Percentiles rank a stretch among this genome's conserved stretches.
phyloP scores from a whole-genome alignment of 1,140 invertebrate genomes.

The Rhyzopertha dominica region DNA sequence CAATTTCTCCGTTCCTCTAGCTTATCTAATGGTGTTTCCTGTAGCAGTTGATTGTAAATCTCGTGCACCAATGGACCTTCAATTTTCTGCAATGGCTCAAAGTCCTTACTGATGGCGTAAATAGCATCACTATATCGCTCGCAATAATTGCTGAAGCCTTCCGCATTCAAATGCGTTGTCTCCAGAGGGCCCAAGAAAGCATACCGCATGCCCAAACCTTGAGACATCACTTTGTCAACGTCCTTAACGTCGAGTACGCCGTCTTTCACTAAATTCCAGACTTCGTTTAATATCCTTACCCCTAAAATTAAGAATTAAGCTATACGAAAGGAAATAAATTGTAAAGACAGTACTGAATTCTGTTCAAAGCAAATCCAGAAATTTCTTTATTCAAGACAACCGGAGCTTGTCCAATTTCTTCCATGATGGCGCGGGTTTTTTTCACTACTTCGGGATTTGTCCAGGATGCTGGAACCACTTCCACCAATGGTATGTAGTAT shows the following conservation, averaged over 20 bases:
- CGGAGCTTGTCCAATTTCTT: slow-evolving; percentile 85
- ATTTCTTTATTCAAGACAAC: slow-evolving; percentile 81
- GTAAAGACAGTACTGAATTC: slow-evolving; percentile 82
- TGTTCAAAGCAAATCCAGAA: slow-evolving; percentile 88
- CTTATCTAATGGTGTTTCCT: slow-evolving; percentile 68
- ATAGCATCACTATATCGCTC: slow-evolving; percentile 76
- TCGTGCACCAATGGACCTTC: slow-evolving; percentile 58
- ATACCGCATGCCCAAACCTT: slow-evolving; percentile 93
- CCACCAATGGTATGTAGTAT: slow-evolving; percentile 90
- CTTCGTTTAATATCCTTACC: slow-evolving; percentile 91
- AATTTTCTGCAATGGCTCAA: slow-evolving; percentile 70
- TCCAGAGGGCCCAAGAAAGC: slow-evolving; percentile 92
- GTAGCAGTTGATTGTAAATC: slow-evolving; percentile 64
- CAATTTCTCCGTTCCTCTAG: slow-evolving; percentile 70
- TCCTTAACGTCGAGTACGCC: slow-evolving; percentile 82
- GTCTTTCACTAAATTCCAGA: slow-evolving; percentile 81
- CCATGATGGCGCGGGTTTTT: slow-evolving; percentile 65
- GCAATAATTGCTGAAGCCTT: slow-evolving; percentile 73
- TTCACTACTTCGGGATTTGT: slow-evolving; percentile 64
- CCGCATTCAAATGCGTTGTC: slow-evolving; percentile 91
- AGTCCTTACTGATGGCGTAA: slow-evolving; percentile 68
- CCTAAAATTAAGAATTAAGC: slow-evolving; percentile 47
- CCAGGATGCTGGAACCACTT: slow-evolving; percentile 91
- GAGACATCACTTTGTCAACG: slow-evolving; percentile 88
- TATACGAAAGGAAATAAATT: no score